phyloP scores from a whole-genome alignment of 2,113 vertebrate species.

The Percopsis transmontana region DNA sequence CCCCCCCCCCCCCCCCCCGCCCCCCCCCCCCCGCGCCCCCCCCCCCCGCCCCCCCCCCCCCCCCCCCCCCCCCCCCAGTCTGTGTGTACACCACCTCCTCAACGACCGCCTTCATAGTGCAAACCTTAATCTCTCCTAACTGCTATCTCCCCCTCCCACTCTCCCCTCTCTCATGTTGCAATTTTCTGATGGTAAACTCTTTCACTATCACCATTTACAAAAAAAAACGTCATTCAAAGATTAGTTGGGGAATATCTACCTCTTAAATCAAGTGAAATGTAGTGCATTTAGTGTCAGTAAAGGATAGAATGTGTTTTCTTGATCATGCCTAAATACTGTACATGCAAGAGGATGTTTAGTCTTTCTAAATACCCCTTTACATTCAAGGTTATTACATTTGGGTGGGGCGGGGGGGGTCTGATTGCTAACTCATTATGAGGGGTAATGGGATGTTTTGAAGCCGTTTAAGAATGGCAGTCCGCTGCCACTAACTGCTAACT shows the following conservation, averaged over 20 bases:
- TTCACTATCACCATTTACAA: no score
- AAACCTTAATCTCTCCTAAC: conserved; percentile 8
- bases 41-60: no score
- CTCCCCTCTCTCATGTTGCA: no score
- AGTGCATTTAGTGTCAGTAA: conserved; percentile 8
- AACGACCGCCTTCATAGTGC: background rate
- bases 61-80: background rate
- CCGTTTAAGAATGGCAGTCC: conserved; percentile 71
- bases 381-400: conserved; percentile 16
- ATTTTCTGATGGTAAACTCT: no score
- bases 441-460: conserved; percentile 78
- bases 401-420: conserved; percentile 47
- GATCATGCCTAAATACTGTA: conserved; percentile 13
- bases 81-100: background rate
- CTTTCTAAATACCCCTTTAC: conserved; percentile 40
- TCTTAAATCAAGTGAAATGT: conserved; percentile 11
- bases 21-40: no score
- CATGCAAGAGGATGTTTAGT: conserved; percentile 54
- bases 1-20: no score
- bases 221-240: no score
- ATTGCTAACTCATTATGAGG: conserved; percentile 87
- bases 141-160: conserved; percentile 18
- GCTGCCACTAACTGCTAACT: conserved; percentile 71
- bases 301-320: conserved; percentile 46
- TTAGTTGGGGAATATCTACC: background rate